Evolutionary conservation across 2,797 vertebrate species (phyloP), one percentile per base, ranked within the genome.

Genomic region (Pachyuromys duprasi): DNA sequence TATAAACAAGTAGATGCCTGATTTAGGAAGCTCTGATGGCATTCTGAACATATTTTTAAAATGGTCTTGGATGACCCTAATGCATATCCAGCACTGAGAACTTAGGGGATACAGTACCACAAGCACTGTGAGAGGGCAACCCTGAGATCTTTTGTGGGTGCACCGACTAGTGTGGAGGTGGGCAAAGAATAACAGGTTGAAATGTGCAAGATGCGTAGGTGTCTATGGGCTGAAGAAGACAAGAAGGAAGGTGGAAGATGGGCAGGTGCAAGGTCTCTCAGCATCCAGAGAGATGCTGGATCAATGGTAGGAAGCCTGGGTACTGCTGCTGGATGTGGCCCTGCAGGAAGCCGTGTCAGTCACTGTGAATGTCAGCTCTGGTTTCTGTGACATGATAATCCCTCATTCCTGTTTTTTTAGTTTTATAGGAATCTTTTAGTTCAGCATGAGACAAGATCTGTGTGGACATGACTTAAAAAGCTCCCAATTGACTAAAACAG

Each of bases 351-450:
- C 39, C 13, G 24, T 14, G 26, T 65, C 36, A 55, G n/a, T 39
- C 31, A 75, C 55, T 62, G 15, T 26, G 55, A 94, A 24, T 63
- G 92, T 90, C 31, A 36, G 57, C 14, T 75, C 70, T 65, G 67
- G 36, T 20, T 86, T 86, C 92, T 89, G 26, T 55, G 79, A 94
- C 90, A 86, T 42, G n/a, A 91, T 89, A 82, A 63, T 39, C 20
- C 36, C 70, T n/a, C 75, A 45, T 39, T 31, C 20, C 31, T 14
- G 11, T 33, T 86, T 45, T 75, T 8, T 67, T 63, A 63, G 39
- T 86, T 90, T 89, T 57, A 31, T 20, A 55, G 39, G 12, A 69
- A 90, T 42, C 11, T 67, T 74, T 93, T 74, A 81, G 53, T 45
- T 26, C 17, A 42, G 1, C 82, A 28, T 33, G 26, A 90, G 53